Evolutionary conservation across 2,888 invertebrate species (phyloP), one percentile per base, ranked within the genome.

Genomic region (Pachliopta kotzebuea): DNA sequence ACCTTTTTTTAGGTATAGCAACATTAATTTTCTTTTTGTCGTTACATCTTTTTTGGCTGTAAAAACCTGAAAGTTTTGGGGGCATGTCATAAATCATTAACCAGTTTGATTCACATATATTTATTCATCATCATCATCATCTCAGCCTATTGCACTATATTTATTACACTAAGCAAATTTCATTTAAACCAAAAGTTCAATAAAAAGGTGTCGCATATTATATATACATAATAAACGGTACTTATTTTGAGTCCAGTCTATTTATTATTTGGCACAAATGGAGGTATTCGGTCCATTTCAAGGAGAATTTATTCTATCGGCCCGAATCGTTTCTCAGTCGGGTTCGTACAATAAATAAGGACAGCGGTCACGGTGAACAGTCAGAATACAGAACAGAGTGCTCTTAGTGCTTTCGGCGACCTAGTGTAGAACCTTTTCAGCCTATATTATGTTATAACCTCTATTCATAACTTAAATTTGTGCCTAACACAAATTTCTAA

Each of bases 1-100:
- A 3, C 37, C 37, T 72, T 73, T 73, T 71, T 71, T 65, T 64
- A 24, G 20, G 54, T n/a, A 49, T 37, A 54, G 53, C 26, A 53
- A 50, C 31, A 17, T 29, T 31, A 18, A 54, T 54, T 61, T 42
- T 18, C n/a, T 52, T 42, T 17, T 18, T 18, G 18, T n/a, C n/a
- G n/a, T 6, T 45, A n/a, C n/a, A 7, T 45, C 45, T 45, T 45
- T n/a, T 45, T 45, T n/a, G 45, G 9, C 8, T 45, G 18, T 45
- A n/a, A 45, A 45, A n/a, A 45, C n/a, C n/a, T 45, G 45, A 0
- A 14, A 14, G 0, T 37, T 14, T 37, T 2, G 14, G 14, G 37
- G 37, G 37, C 14, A 14, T 37, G 2, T 11, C 14, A 14, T 37
- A 37, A 37, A 37, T 3, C 11, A 37, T 11, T 11, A 26, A 26